phyloP scores from a whole-genome alignment of 2,113 vertebrate species.

The Neoarius graeffei region DNA sequence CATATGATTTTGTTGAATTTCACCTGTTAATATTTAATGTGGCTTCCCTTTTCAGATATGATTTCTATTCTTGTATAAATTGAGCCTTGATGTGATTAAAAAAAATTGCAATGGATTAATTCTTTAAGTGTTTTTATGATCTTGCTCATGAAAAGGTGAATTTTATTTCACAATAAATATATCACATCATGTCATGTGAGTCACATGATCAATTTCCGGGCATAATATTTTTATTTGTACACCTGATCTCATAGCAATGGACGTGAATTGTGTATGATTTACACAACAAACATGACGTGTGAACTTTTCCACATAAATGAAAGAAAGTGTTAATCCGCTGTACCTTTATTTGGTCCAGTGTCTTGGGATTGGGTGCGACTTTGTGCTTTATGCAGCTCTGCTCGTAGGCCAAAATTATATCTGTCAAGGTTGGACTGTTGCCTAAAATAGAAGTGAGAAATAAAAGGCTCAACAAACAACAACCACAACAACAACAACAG shows the following conservation, averaged over 20 bases:
- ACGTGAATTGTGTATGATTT: neutral
- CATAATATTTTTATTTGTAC: neutral
- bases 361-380: slow-evolving; percentile 65
- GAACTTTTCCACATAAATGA: neutral
- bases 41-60: too few species aligned
- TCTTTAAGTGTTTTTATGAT: neutral
- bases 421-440: slow-evolving; percentile 65
- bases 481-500: slow-evolving; percentile 25
- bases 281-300: neutral
- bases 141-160: neutral
- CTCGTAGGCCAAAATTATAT: slow-evolving; percentile 69
- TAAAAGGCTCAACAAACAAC: slow-evolving; percentile 34
- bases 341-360: slow-evolving; percentile 76
- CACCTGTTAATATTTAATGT: neutral
- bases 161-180: neutral
- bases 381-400: slow-evolving; percentile 71
- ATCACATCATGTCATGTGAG: neutral
- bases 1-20: neutral
- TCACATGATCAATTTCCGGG: neutral
- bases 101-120: neutral
- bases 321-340: neutral
- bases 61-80: neutral
- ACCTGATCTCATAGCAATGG: too few species aligned
- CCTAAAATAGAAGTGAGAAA: slow-evolving; percentile 63
- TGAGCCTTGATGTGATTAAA: neutral